Conservation (phyloP, 2,113 vertebrate species). For the Fulmarus glacialis region DNA sequence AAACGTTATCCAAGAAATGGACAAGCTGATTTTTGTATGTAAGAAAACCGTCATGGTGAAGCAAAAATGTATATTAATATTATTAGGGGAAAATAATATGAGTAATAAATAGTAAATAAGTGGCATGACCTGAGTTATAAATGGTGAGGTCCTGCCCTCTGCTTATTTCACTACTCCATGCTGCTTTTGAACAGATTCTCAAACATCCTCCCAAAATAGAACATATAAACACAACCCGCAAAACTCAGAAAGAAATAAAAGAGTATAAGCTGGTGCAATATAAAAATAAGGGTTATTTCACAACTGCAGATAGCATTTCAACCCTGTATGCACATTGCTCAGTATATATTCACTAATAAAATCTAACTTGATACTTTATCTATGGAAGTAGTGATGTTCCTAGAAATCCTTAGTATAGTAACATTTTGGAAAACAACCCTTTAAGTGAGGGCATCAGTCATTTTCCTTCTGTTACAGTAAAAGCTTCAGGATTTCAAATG, state of each 20-base stretch:
- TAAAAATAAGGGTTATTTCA: not conserved
- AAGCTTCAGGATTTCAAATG: constrained; percentile 43
- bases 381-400: not conserved
- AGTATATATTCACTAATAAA: not conserved
- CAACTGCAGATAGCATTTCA: not conserved
- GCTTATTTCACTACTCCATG: not conserved
- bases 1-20: not conserved
- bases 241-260: not conserved
- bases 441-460: constrained; percentile 3
- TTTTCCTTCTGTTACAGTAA: constrained; percentile 40
- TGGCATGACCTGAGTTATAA: not conserved
- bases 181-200: constrained; percentile 1
- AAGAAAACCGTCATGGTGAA: not conserved
- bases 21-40: not conserved
- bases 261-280: not conserved
- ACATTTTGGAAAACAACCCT: constrained; percentile 1
- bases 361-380: not conserved
- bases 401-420: constrained; percentile 2
- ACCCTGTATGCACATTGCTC: not conserved
- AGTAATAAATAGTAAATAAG: constrained; percentile 15
- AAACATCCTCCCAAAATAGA: not conserved
- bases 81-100: not conserved
- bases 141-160: not conserved
- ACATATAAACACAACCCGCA: not conserved
- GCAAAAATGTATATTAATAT: not conserved